Conservation (phyloP, 1,140 invertebrate species). For the Orchestia grillus region DNA sequence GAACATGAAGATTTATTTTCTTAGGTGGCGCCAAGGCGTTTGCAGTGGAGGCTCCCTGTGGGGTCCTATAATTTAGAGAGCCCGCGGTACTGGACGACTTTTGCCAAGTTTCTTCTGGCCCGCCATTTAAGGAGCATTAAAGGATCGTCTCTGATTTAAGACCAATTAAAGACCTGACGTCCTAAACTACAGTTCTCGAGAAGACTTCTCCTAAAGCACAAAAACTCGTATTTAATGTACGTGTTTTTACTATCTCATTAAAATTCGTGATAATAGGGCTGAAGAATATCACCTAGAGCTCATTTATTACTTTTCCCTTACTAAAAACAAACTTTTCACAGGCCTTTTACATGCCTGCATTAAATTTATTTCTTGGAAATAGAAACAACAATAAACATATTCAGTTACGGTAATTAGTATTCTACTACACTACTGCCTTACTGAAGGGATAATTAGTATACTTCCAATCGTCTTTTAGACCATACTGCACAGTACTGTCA, state of each 20-base stretch:
- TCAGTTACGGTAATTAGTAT: neutral
- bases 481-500: too few relatives aligned
- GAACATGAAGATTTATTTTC: neutral
- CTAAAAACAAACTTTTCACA: neutral
- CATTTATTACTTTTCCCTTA: neutral
- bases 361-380: neutral
- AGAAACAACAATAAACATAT: neutral
- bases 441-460: too few relatives aligned
- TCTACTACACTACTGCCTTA: too few relatives aligned
- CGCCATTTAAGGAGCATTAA: conserved; percentile 2
- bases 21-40: neutral
- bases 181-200: neutral
- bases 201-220: neutral
- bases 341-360: neutral
- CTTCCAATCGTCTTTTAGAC: too few relatives aligned
- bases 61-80: neutral
- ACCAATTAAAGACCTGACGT: conserved; percentile 38
- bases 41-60: neutral
- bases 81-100: neutral
- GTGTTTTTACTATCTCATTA: neutral
- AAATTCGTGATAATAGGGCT: neutral
- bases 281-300: neutral
- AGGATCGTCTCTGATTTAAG: conserved; percentile 21
- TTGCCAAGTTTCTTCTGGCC: neutral
- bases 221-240: neutral